Conservation (phyloP, 2,888 invertebrate species). For the Itoplectis maculator region DNA sequence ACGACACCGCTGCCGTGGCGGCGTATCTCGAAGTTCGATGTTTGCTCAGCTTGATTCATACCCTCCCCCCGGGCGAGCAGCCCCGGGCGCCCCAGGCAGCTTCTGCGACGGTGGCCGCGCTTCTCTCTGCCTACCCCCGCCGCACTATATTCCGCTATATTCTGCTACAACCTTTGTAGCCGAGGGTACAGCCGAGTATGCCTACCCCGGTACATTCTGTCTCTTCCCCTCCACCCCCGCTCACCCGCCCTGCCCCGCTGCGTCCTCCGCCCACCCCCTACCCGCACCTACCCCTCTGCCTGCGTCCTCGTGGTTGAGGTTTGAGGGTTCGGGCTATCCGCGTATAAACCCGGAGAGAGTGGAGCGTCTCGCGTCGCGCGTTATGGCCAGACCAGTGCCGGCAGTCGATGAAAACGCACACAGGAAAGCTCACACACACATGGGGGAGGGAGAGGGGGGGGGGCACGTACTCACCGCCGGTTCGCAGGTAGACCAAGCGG, state of each 20-base stretch:
- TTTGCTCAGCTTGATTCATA: constrained; percentile 85
- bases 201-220: constrained; percentile 44
- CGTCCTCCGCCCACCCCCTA: no score
- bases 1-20: constrained; percentile 72
- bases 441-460: no score
- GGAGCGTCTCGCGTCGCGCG: constrained; percentile 6
- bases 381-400: constrained; percentile 11
- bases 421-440: neutral
- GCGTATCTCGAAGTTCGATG: constrained; percentile 84
- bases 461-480: constrained; percentile 18
- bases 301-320: constrained; percentile 26
- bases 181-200: constrained; percentile 30
- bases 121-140: constrained; percentile 71
- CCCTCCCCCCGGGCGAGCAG: constrained; percentile 71
- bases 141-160: constrained; percentile 57
- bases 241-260: no score
- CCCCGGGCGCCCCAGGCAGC: constrained; percentile 59
- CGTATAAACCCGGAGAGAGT: constrained; percentile 55
- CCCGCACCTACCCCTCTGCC: neutral
- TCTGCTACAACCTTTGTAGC: constrained; percentile 42
- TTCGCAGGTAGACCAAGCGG: constrained; percentile 11
- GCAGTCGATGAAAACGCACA: constrained; percentile 41
- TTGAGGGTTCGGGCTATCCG: constrained; percentile 50
- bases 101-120: constrained; percentile 61
- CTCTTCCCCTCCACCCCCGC: constrained; percentile 27